Evolutionary conservation across 2,797 vertebrate genomes (phyloP), one percentile per base, ranked within the genome.

Genomic region (Nasua narica): DNA sequence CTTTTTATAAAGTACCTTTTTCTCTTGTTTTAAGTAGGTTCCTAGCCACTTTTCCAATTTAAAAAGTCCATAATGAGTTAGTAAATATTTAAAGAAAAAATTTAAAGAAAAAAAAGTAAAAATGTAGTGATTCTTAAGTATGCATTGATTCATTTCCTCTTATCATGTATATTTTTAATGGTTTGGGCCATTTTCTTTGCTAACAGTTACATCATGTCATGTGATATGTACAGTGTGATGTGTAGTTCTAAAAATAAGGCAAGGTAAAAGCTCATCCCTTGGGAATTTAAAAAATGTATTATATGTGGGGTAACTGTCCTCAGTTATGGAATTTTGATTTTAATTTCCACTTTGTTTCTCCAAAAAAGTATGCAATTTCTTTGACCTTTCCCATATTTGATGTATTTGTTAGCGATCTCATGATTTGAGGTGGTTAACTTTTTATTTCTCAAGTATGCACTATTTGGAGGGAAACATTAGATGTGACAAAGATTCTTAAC

Each of bases 211-310:
- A 98, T 98, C 98, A 98, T 97, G 97, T 97, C 98, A 97, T 98
- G 98, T 98, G 98, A 97, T 98, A 94, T 29, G 97, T 97, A 29
- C 98, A 11, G 92, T 98, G 95, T 95, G 98, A 98, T 98, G 98
- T 97, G 98, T 98, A 97, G 92, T 98, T 96, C 98, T 98, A 98
- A 98, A 98, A 99, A 99, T 98, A 98, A 98, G 96, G 95, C 40
- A 97, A 98, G 98, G 98, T 97, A 94, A 94, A 98, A 98, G 88
- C 86, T 32, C 29, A 89, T 94, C 52, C n/a, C 56, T 11, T 93
- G 96, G 4, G 96, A 95, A 97, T 84, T 97, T 94, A 82, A 97
- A 96, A 97, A 89, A 89, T 92, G 83, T 94, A 40, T 97, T 96
- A 15, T 96, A 52, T 97, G 94, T 96, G 54, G 93, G 82, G 90